Conservation (phyloP, 2,888 invertebrate species). For the Cyrtodaria siliqua region DNA sequence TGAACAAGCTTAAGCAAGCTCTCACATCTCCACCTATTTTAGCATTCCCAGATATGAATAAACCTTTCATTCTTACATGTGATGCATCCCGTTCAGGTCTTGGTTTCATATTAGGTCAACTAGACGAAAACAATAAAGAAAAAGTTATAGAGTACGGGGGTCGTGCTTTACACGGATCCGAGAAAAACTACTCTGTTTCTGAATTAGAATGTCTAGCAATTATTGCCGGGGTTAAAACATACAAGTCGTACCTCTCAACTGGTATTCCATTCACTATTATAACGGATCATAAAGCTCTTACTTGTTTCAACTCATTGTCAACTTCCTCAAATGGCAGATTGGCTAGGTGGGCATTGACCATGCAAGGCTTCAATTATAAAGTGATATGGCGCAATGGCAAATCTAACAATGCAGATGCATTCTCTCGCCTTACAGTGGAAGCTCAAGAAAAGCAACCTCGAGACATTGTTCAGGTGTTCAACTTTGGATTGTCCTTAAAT, state of each 20-base stretch:
- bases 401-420: constrained; percentile 42
- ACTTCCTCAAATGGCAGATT: constrained; percentile 40
- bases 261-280: no score
- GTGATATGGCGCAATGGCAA: constrained; percentile 33
- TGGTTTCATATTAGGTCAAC: constrained; percentile 58
- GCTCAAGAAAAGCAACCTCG: no score
- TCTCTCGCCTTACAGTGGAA: no score
- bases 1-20: constrained; percentile 50
- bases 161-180: constrained; percentile 85
- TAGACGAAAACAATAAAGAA: no score
- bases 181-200: constrained; percentile 54
- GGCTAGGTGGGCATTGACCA: constrained; percentile 41
- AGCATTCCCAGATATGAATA: no score
- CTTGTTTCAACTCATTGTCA: constrained; percentile 21
- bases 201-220: constrained; percentile 65
- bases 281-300: constrained; percentile 55
- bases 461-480: no score
- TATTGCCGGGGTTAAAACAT: constrained; percentile 53
- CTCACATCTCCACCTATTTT: constrained; percentile 54
- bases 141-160: no score
- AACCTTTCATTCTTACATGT: no score
- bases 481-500: no score
- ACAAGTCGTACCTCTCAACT: no score
- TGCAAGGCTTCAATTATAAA: constrained; percentile 48
- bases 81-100: constrained; percentile 56